A percentile compares a stretch with the other conserved stretches of the same genome.
These are phyloP conservation scores for Eudorcas thomsonii DNA, from an alignment of 2,113 vertebrate species.

Conservation along the genomic window DNA sequence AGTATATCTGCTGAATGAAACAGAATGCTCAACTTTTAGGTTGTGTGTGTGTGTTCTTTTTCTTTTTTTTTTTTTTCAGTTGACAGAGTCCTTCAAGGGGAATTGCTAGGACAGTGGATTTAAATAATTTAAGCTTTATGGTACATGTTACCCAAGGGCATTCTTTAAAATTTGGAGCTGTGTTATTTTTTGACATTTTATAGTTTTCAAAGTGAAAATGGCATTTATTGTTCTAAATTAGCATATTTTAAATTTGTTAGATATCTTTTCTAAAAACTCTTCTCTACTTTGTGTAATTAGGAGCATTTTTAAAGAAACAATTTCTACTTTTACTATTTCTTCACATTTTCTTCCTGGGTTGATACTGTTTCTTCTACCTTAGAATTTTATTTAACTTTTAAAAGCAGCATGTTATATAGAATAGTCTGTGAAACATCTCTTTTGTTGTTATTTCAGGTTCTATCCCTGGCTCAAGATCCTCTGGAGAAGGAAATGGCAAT, in stretches of 20 bases:
- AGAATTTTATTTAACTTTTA: background rate
- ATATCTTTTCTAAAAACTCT: background rate
- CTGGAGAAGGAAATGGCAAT: background rate
- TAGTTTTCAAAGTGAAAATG: background rate
- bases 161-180: background rate
- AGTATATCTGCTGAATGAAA: background rate
- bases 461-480: background rate
- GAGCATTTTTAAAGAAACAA: background rate
- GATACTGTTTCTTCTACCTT: background rate
- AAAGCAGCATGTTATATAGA: background rate
- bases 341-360: background rate
- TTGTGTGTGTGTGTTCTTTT: background rate
- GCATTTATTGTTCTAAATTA: background rate
- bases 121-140: background rate
- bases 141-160: background rate
- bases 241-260: background rate
- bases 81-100: background rate
- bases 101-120: background rate
- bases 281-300: background rate
- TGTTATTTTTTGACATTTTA: background rate
- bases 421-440: background rate
- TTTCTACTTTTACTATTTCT: background rate
- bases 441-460: background rate
- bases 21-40: background rate
- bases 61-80: background rate